Evolutionary conservation across 2,797 vertebrate genomes (phyloP).

Genomic region (Pygocentrus nattereri): DNA sequence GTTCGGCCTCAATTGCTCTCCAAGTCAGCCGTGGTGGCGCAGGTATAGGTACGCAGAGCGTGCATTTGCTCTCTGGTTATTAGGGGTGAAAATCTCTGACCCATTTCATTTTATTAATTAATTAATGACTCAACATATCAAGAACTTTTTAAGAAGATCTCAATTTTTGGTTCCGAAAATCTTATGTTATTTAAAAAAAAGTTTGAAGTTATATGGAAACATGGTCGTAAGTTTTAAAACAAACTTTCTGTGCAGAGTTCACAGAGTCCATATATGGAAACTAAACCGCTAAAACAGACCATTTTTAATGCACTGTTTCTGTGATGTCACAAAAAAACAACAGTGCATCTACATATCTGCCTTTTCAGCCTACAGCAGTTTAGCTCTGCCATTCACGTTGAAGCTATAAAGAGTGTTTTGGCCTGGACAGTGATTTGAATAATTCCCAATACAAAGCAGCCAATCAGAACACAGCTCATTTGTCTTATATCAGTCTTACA

Average conservation of each 20-base stretch:
- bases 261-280: no score
- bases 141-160: neutral
- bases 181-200: no score
- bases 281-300: no score
- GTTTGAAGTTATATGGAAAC: no score
- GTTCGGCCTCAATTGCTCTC: slow-evolving; percentile 32
- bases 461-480: neutral
- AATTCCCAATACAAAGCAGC: neutral
- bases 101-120: neutral
- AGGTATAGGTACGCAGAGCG: slow-evolving; percentile 18
- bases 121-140: neutral
- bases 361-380: no score
- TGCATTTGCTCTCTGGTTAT: neutral
- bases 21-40: slow-evolving; percentile 27
- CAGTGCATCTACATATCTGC: no score
- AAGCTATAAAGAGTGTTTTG: neutral
- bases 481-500: no score
- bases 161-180: no score
- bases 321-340: no score
- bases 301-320: no score
- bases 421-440: neutral
- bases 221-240: no score
- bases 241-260: no score
- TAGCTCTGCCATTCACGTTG: neutral
- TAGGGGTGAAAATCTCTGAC: neutral